phyloP scores from a whole-genome alignment of 2,797 vertebrate species.

The Nyctalus aviator region DNA sequence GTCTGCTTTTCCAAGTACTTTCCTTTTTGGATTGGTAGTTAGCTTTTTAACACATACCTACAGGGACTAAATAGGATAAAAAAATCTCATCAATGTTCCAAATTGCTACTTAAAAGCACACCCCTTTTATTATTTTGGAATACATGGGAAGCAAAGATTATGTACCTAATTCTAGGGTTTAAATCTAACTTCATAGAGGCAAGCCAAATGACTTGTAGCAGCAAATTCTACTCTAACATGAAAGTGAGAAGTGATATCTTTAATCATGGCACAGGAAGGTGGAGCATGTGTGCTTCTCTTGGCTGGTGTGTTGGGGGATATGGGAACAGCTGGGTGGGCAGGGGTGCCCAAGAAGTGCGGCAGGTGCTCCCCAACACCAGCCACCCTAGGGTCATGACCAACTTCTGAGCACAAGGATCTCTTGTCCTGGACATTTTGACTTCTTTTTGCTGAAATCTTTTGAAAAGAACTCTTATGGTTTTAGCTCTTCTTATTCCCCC shows the following conservation, averaged over 20 bases:
- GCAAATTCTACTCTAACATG: slow-evolving; percentile 31
- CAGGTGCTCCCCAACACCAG: background rate
- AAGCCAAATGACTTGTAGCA: slow-evolving; percentile 28
- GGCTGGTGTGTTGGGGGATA: background rate
- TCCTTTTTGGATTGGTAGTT: slow-evolving; percentile 47
- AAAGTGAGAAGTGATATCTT: background rate
- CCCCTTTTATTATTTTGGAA: slow-evolving; percentile 35
- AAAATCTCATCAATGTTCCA: slow-evolving; percentile 32
- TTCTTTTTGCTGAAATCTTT: slow-evolving; percentile 73
- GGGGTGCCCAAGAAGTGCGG: background rate
- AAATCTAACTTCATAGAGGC: slow-evolving; percentile 57
- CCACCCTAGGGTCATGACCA: rapidly evolving
- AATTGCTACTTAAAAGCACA: slow-evolving; percentile 38
- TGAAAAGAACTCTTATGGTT: slow-evolving; percentile 65
- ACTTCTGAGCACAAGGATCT: slow-evolving; percentile 48
- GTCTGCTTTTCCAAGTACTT: slow-evolving; percentile 30
- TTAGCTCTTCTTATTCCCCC: slow-evolving; percentile 48
- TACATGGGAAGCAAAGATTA: background rate
- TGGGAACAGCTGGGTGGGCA: background rate
- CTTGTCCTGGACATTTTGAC: background rate
- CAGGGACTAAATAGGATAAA: slow-evolving; percentile 12
- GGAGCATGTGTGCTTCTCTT: background rate
- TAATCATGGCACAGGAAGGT: background rate
- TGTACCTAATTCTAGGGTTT: slow-evolving; percentile 56
- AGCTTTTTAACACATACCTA: slow-evolving; percentile 52